A percentile compares a stretch with the other conserved stretches of the same genome.
Evolutionary conservation across 2,113 vertebrate genomes (phyloP).

Genomic region (Gymnorhina tibicen): DNA sequence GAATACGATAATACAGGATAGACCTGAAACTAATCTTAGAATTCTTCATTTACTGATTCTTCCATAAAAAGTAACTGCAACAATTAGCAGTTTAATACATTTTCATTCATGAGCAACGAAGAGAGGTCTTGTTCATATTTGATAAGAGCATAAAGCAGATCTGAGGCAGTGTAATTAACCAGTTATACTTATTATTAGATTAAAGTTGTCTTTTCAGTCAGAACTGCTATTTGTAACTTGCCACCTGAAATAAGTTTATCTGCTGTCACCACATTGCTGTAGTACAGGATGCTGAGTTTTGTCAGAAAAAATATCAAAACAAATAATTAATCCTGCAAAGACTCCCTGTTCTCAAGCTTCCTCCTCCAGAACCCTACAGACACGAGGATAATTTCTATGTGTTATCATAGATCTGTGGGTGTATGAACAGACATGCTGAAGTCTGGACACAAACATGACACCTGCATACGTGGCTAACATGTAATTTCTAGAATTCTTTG

Average conservation of each 20-base stretch:
- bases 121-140: constrained; percentile 17
- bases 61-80: constrained; percentile 5
- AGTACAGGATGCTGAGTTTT: background rate
- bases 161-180: background rate
- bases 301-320: background rate
- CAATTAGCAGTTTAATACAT: constrained; percentile 28
- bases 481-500: background rate
- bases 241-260: background rate
- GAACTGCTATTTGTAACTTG: background rate
- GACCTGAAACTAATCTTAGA: constrained; percentile 4
- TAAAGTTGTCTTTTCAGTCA: background rate
- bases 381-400: fast-evolving
- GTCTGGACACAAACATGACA: background rate
- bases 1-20: background rate
- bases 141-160: constrained; percentile 36
- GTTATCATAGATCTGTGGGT: background rate
- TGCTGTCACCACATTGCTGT: background rate
- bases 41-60: background rate
- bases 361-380: background rate
- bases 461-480: fast-evolving
- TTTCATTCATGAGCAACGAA: background rate
- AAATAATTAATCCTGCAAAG: background rate
- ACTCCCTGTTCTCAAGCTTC: background rate
- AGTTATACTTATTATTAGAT: background rate
- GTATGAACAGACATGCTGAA: background rate